Conservation (phyloP, 2,797 vertebrate species). For the Sparus aurata region DNA sequence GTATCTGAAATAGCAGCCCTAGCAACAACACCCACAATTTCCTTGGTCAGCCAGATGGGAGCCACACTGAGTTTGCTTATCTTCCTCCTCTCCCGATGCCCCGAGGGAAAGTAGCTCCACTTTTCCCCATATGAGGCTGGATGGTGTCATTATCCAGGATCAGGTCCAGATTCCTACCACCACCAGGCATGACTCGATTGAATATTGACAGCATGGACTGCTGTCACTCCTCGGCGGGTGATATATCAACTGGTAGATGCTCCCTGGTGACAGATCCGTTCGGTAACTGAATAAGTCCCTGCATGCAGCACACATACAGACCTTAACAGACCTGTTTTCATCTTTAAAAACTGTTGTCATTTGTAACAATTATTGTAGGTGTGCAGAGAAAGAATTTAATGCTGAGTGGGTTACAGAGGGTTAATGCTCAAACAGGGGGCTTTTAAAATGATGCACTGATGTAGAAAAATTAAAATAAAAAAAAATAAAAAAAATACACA, state of each 20-base stretch:
- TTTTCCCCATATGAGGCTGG: constrained; percentile 58
- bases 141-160: constrained; percentile 79
- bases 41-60: constrained; percentile 24
- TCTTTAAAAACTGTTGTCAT: constrained; percentile 10
- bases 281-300: constrained; percentile 45
- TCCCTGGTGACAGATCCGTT: constrained; percentile 45
- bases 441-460: not conserved
- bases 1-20: constrained; percentile 3
- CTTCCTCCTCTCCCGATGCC: constrained; percentile 50
- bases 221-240: constrained; percentile 31
- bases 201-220: constrained; percentile 73
- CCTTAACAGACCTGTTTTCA: not conserved
- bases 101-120: constrained; percentile 56
- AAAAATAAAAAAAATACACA: constrained; percentile 15
- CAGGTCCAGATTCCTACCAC: constrained; percentile 65
- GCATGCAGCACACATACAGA: constrained; percentile 24
- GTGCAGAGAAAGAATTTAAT: not conserved
- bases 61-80: constrained; percentile 55
- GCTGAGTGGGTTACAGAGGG: not conserved
- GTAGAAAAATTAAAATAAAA: not conserved
- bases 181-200: constrained; percentile 74
- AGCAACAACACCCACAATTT: constrained; percentile 11
- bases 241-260: constrained; percentile 61
- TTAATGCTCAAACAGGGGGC: not conserved
- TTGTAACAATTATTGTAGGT: not conserved